Conservation (phyloP, 1,140 invertebrate species). For the Samia ricini region DNA sequence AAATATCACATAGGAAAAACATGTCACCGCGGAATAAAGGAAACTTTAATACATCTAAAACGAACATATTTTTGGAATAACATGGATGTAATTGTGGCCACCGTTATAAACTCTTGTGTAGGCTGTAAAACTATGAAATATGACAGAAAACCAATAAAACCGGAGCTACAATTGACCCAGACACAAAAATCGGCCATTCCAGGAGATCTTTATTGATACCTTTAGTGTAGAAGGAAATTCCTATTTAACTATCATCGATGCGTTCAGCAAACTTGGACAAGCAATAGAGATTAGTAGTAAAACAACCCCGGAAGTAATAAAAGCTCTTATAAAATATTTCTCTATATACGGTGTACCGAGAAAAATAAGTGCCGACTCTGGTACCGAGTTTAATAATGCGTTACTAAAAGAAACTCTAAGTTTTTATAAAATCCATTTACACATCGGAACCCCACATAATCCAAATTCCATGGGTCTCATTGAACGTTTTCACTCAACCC, state of each 20-base stretch:
- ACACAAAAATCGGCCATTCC: constrained; percentile 14
- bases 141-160: constrained; percentile 3
- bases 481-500: constrained; percentile 29
- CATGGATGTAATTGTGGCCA: no score
- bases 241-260: neutral
- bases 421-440: constrained; percentile 19
- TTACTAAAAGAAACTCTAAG: no score
- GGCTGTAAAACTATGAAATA: no score
- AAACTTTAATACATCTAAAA: neutral
- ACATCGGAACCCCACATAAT: constrained; percentile 23
- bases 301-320: neutral
- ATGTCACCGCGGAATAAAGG: constrained; percentile 8
- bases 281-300: constrained; percentile 23
- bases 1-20: constrained; percentile 30
- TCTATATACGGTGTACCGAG: no score
- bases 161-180: constrained; percentile 14
- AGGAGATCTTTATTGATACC: constrained; percentile 21
- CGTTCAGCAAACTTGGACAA: constrained; percentile 29
- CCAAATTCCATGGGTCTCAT: constrained; percentile 26
- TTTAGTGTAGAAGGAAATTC: neutral
- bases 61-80: constrained; percentile 19
- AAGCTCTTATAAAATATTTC: no score
- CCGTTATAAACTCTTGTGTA: no score
- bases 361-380: no score
- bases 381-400: no score